These are phyloP conservation scores for Propsilocerus akamusi DNA, from an alignment of 1,140 invertebrate genomes.

Conservation along the genomic window DNA sequence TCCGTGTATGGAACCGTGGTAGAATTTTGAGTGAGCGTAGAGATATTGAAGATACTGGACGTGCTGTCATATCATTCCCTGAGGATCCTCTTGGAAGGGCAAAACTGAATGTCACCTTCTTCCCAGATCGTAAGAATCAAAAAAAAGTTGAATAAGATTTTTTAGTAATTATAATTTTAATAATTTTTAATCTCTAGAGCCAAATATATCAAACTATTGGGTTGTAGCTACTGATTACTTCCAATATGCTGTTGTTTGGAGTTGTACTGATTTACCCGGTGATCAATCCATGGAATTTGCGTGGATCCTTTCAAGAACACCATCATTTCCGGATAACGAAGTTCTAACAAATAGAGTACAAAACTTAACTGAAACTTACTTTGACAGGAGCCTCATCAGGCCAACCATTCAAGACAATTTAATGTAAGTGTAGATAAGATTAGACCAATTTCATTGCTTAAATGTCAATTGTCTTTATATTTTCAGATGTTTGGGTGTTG, in stretches of 20 bases:
- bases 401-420: not conserved
- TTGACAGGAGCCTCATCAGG: not conserved
- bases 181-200: not conserved
- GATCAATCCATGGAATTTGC: not conserved
- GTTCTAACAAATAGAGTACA: not conserved
- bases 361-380: not conserved
- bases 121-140: not conserved
- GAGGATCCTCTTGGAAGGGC: not conserved
- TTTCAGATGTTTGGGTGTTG: no score
- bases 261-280: not conserved
- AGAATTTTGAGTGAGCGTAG: no score
- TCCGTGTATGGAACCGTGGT: not conserved
- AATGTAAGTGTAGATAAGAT: no score
- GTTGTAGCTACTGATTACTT: not conserved
- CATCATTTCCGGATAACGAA: not conserved
- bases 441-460: no score
- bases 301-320: not conserved
- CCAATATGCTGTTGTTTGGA: not conserved
- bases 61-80: not conserved
- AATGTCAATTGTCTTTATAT: no score
- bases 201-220: not conserved
- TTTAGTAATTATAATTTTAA: not conserved
- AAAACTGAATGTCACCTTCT: not conserved
- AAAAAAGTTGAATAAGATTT: not conserved
- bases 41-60: not conserved